A percentile compares a stretch with the other conserved stretches of the same genome.
These are phyloP conservation scores for Aphyosemion australe DNA, from an alignment of 2,113 vertebrate genomes.

Conservation along the genomic window DNA sequence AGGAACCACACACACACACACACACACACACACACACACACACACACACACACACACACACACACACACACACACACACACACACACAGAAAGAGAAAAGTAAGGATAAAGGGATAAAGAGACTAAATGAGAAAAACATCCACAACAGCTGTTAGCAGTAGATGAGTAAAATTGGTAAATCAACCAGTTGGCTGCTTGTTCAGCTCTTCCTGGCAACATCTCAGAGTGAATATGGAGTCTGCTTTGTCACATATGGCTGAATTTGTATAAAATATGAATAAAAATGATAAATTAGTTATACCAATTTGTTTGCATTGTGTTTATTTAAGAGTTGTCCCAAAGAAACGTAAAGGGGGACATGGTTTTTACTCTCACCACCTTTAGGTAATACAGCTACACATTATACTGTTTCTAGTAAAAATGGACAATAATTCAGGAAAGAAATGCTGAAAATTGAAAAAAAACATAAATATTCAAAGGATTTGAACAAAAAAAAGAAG, in stretches of 20 bases:
- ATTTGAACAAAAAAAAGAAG: too few species aligned
- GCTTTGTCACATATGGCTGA: neutral
- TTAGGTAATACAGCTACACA: too few species aligned
- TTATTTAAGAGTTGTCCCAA: too few species aligned
- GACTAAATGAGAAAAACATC: constrained; percentile 21
- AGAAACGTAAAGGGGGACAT: too few species aligned
- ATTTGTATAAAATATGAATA: neutral
- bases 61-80: constrained; percentile 14
- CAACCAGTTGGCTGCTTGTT: constrained; percentile 9
- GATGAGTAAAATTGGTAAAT: constrained; percentile 17
- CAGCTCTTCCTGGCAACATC: neutral
- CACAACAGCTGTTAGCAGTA: constrained; percentile 32
- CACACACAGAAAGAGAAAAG: constrained; percentile 8
- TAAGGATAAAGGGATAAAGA: neutral
- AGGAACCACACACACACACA: constrained; percentile 30
- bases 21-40: constrained; percentile 1
- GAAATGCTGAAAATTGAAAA: too few species aligned
- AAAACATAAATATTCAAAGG: too few species aligned
- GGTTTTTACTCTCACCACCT: too few species aligned
- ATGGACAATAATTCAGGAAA: too few species aligned
- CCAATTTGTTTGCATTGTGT: neutral
- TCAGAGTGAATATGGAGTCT: neutral
- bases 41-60: constrained; percentile 17
- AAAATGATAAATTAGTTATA: neutral
- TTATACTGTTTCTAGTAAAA: too few species aligned